These are phyloP conservation scores for Drosophila monieri DNA, from an alignment of 2,888 invertebrate genomes.

Conservation along the genomic window DNA sequence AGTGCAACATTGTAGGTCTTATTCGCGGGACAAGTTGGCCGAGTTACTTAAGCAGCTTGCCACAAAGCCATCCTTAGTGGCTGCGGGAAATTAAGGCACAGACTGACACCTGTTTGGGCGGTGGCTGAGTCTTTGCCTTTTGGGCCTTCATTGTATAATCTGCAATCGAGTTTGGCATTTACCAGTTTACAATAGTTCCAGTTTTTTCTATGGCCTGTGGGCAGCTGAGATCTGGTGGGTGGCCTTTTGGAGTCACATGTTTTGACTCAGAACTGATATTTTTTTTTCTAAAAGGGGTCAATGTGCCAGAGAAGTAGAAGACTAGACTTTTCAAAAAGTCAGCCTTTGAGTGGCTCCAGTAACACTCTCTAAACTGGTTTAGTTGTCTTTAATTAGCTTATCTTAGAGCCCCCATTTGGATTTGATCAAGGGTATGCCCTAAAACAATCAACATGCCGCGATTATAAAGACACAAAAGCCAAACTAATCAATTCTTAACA, in stretches of 20 bases:
- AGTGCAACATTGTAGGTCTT: conserved; percentile 55
- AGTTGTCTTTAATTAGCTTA: background rate
- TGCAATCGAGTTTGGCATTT: conserved; percentile 45
- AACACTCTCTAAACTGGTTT: background rate
- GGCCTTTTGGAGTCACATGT: conserved; percentile 19
- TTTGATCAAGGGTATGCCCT: conserved; percentile 17
- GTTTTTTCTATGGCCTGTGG: conserved; percentile 27
- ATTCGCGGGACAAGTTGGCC: conserved; percentile 44
- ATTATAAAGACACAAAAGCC: conserved; percentile 43
- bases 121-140: conserved; percentile 30
- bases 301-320: background rate
- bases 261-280: conserved; percentile 16
- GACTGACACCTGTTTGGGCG: conserved; percentile 37
- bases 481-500: conserved; percentile 51
- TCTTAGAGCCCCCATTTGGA: background rate
- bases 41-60: conserved; percentile 50
- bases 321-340: background rate
- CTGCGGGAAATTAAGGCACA: conserved; percentile 10
- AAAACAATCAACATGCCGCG: conserved; percentile 9
- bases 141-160: conserved; percentile 38
- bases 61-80: conserved; percentile 31
- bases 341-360: background rate
- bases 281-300: conserved; percentile 16
- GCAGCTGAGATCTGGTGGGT: conserved; percentile 29
- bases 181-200: conserved; percentile 38